phyloP scores from a whole-genome alignment of 1,140 invertebrate genomes.

The Eriosoma lanigerum region DNA sequence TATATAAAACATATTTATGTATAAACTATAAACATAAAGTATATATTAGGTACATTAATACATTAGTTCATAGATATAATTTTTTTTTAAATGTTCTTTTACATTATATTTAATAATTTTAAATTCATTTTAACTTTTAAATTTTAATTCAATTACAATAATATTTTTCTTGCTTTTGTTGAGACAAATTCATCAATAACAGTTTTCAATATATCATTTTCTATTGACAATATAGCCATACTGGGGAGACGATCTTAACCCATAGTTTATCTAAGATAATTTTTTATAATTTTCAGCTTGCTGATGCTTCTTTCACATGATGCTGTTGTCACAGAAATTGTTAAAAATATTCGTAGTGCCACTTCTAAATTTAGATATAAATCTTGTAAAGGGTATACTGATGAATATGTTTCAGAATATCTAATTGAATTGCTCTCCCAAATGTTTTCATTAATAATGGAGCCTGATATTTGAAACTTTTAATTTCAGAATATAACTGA shows the following conservation, averaged over 20 bases:
- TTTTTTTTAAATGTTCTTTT: background rate
- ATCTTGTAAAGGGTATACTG: background rate
- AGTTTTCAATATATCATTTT: background rate
- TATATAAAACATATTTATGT: no score
- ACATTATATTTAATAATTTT: slow-evolving; percentile 7
- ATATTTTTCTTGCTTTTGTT: background rate
- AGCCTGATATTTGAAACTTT: no score
- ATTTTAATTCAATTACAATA: background rate
- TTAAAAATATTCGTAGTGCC: background rate
- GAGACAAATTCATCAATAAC: background rate
- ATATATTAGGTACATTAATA: background rate
- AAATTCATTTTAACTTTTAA: background rate
- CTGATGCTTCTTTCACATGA: background rate
- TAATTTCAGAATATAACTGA: background rate
- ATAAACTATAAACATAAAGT: no score
- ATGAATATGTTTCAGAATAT: slow-evolving; percentile 19
- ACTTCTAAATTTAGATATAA: slow-evolving; percentile 12
- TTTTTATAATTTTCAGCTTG: background rate
- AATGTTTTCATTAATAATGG: background rate
- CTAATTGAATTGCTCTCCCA: background rate
- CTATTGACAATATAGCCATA: slow-evolving; percentile 1
- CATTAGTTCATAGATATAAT: background rate
- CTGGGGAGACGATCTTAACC: no score
- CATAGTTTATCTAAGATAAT: no score
- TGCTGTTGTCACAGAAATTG: no score